These are phyloP conservation scores for Anabacerthia variegaticeps DNA, from an alignment of 2,797 vertebrate species.

Conservation along the genomic window DNA sequence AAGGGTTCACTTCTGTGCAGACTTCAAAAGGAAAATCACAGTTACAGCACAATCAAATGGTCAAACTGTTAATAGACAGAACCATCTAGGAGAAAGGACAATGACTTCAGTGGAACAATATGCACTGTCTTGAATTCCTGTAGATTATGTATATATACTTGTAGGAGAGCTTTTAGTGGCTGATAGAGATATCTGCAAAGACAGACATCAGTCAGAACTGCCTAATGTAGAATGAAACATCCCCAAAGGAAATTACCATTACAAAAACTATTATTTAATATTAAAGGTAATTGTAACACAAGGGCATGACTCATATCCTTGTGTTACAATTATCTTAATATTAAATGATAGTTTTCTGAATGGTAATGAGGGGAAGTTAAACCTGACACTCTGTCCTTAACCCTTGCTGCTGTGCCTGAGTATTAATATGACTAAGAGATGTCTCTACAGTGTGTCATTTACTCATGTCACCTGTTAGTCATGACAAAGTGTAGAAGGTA, in stretches of 20 bases:
- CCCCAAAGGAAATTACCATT: slow-evolving; percentile 61
- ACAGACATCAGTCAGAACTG: slow-evolving; percentile 56
- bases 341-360: slow-evolving; percentile 64
- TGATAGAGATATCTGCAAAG: slow-evolving; percentile 49
- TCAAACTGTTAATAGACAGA: neutral
- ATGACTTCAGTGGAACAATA: neutral
- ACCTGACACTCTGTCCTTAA: slow-evolving; percentile 49
- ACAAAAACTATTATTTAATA: slow-evolving; percentile 72
- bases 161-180: neutral
- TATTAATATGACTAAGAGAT: slow-evolving; percentile 32
- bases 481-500: neutral
- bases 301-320: slow-evolving; percentile 67
- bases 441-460: slow-evolving; percentile 22
- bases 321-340: slow-evolving; percentile 68
- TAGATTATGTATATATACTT: neutral
- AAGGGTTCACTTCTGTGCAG: neutral
- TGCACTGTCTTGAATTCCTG: neutral
- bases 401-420: slow-evolving; percentile 7
- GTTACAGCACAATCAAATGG: neutral
- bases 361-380: slow-evolving; percentile 56
- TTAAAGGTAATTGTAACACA: slow-evolving; percentile 67
- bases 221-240: slow-evolving; percentile 49
- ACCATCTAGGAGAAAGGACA: neutral
- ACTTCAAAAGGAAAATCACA: neutral
- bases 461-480: neutral